Conservation (phyloP, 1,140 invertebrate species). For the Tetragonula clypearis region DNA sequence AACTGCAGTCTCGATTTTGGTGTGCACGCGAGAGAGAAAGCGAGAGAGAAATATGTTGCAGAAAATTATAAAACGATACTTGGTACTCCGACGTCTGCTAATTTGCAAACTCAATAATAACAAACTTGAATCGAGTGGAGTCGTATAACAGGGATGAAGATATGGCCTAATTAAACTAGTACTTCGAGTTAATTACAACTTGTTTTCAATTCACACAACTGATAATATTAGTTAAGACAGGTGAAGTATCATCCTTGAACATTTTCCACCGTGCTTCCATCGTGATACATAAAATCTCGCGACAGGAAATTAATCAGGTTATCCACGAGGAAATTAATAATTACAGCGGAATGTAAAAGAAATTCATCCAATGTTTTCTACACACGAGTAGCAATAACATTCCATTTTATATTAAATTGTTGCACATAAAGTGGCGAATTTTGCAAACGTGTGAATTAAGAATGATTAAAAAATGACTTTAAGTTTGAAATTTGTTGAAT, state of each 20-base stretch:
- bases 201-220: constrained; percentile 5
- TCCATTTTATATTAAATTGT: not conserved
- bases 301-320: not conserved
- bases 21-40: not conserved
- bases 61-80: constrained; percentile 21
- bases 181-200: constrained; percentile 33
- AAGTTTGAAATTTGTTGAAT: too few relatives aligned
- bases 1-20: not conserved
- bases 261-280: not conserved
- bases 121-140: constrained; percentile 21
- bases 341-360: not conserved
- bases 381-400: not conserved
- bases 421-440: too few relatives aligned
- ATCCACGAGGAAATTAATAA: not conserved
- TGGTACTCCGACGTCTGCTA: not conserved
- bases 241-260: not conserved
- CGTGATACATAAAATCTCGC: not conserved
- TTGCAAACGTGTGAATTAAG: too few relatives aligned
- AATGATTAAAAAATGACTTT: too few relatives aligned
- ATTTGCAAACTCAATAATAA: constrained; percentile 20
- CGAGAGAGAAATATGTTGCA: not conserved
- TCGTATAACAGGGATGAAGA: constrained; percentile 1
- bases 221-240: constrained; percentile 20
- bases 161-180: constrained; percentile 31
- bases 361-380: not conserved